Evolutionary conservation across 2,888 invertebrate species (phyloP).

Genomic region (Dromius quadrimaculatus): DNA sequence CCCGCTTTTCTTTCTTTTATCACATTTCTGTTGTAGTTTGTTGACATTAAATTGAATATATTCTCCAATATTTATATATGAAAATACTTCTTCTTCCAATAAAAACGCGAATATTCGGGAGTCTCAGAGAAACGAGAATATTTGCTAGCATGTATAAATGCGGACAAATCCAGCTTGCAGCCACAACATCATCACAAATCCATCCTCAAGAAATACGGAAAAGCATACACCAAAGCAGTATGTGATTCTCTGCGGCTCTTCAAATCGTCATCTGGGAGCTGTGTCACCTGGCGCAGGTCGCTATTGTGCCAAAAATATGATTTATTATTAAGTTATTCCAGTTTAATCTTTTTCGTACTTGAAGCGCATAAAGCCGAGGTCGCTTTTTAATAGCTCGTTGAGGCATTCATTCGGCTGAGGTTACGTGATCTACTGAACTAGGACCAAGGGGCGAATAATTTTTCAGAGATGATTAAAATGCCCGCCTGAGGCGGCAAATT

Average conservation of each 20-base stretch:
- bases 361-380: slow-evolving; percentile 25
- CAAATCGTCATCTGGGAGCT: slow-evolving; percentile 43
- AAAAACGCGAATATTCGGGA: neutral
- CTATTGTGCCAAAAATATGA: slow-evolving; percentile 43
- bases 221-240: slow-evolving; percentile 6
- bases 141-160: neutral
- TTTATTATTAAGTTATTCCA: slow-evolving; percentile 47
- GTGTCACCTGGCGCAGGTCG: slow-evolving; percentile 32
- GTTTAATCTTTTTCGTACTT: slow-evolving; percentile 42
- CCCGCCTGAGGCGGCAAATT: slow-evolving; percentile 44
- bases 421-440: slow-evolving; percentile 36
- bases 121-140: no score
- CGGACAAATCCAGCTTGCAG: neutral
- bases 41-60: no score
- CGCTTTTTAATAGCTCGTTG: slow-evolving; percentile 40
- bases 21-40: no score
- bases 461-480: slow-evolving; percentile 45
- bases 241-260: slow-evolving; percentile 24
- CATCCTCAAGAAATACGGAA: neutral
- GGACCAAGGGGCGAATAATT: slow-evolving; percentile 12
- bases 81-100: no score
- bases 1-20: no score
- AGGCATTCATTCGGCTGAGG: slow-evolving; percentile 25
- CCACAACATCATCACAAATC: slow-evolving; percentile 7
- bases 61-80: no score